Conservation (phyloP, 23 tunicate genomes). For the Trididemnum clinides region DNA sequence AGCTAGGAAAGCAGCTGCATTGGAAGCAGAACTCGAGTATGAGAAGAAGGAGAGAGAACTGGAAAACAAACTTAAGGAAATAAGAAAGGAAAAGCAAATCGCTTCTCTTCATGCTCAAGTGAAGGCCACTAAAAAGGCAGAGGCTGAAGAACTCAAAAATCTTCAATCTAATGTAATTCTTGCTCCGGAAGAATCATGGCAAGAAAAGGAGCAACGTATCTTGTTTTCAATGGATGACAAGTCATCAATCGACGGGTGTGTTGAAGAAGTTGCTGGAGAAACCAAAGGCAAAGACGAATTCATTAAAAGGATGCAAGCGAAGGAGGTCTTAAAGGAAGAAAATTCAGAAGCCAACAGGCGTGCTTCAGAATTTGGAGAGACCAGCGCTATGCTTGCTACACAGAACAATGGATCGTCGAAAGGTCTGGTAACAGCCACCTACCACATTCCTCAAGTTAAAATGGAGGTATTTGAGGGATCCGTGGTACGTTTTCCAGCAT, state of each 20-base stretch:
- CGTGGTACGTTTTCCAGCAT: slow-evolving; percentile 8
- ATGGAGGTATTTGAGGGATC: slow-evolving; percentile 16
- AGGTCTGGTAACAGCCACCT: neutral
- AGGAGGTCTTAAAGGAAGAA: too few relatives aligned
- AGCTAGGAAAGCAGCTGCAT: neutral
- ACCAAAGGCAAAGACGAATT: too few relatives aligned
- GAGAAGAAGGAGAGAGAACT: neutral
- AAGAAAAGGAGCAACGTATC: neutral
- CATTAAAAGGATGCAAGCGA: too few relatives aligned
- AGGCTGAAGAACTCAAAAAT: neutral
- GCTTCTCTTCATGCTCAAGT: neutral
- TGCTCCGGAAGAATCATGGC: neutral
- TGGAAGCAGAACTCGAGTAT: neutral
- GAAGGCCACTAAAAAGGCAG: neutral
- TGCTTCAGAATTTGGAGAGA: too few relatives aligned
- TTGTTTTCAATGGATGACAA: neutral
- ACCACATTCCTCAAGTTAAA: slow-evolving; percentile 22
- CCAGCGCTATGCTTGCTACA: too few relatives aligned
- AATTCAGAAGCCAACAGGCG: too few relatives aligned
- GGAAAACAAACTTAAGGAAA: neutral
- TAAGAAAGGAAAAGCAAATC: neutral
- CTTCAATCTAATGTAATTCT: neutral
- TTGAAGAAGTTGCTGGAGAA: too few relatives aligned
- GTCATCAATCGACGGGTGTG: too few relatives aligned
- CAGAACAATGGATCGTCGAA: too few relatives aligned